Percentiles rank a stretch among this genome's conserved stretches.
Evolutionary conservation across 2,797 vertebrate species (phyloP).

Genomic region (Cryptoblepharus egeriae): DNA sequence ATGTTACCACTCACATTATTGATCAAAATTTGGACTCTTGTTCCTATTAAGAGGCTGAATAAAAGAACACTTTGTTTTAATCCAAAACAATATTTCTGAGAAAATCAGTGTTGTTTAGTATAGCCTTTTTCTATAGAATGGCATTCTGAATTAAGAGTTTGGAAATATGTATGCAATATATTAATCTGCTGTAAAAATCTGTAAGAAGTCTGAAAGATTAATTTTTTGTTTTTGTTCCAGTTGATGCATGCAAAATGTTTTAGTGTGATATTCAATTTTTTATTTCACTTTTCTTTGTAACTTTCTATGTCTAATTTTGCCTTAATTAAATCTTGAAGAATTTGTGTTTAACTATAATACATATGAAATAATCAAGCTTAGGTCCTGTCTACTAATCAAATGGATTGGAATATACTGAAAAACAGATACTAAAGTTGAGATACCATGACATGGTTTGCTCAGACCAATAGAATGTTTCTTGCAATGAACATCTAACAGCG

Average conservation of each 20-base stretch:
- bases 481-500: not conserved
- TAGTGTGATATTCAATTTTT: constrained; percentile 48
- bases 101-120: constrained; percentile 50
- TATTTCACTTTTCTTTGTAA: constrained; percentile 9
- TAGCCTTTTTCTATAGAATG: constrained; percentile 55
- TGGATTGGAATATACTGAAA: constrained; percentile 2
- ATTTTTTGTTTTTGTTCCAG: constrained; percentile 28
- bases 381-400: not conserved
- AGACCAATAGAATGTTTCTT: not conserved
- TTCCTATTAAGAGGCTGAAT: constrained; percentile 40
- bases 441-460: not conserved
- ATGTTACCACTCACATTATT: constrained; percentile 57
- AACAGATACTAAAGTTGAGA: constrained; percentile 13
- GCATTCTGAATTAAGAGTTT: constrained; percentile 57
- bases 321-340: not conserved
- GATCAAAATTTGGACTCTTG: constrained; percentile 37
- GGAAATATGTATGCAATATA: constrained; percentile 70
- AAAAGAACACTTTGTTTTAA: constrained; percentile 37
- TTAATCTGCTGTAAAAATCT: constrained; percentile 59
- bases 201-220: constrained; percentile 30
- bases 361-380: constrained; percentile 32
- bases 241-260: constrained; percentile 32
- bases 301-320: constrained; percentile 19
- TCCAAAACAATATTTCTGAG: constrained; percentile 29
- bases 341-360: constrained; percentile 8